A percentile compares a stretch with the other conserved stretches of the same genome.
phyloP scores from a whole-genome alignment of 2,113 vertebrate species.

The Rhinogobius similis region DNA sequence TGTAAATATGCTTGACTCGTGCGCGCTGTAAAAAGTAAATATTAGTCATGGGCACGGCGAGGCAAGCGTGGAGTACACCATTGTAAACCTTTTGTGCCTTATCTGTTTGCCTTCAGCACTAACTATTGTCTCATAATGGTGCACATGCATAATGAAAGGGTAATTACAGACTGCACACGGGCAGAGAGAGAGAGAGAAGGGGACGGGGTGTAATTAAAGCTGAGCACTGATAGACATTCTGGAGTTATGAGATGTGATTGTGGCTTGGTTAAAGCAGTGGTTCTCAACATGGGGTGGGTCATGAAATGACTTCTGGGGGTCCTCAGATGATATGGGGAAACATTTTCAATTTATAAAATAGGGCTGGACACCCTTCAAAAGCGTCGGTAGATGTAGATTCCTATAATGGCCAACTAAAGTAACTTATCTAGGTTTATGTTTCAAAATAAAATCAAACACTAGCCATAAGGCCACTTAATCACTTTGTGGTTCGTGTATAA shows the following conservation, averaged over 20 bases:
- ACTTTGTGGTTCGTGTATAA: too few species aligned
- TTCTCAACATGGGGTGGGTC: too few species aligned
- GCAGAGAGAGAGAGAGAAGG: conserved; percentile 30
- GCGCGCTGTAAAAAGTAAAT: conserved; percentile 28
- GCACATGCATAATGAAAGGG: conserved; percentile 90
- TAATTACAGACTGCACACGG: conserved; percentile 81
- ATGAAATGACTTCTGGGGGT: too few species aligned
- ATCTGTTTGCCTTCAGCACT: conserved; percentile 75
- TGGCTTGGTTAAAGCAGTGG: background rate
- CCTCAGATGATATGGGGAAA: too few species aligned
- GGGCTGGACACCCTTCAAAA: too few species aligned
- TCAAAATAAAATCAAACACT: too few species aligned
- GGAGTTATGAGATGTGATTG: background rate
- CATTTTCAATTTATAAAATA: too few species aligned
- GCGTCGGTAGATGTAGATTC: too few species aligned
- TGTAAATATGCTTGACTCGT: conserved; percentile 16
- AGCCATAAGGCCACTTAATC: too few species aligned
- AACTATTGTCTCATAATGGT: conserved; percentile 65
- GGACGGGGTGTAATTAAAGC: conserved; percentile 12
- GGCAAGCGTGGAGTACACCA: background rate
- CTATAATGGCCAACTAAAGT: too few species aligned
- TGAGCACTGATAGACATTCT: background rate
- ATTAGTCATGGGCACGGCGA: background rate
- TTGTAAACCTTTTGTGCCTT: conserved; percentile 49
- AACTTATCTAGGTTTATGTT: too few species aligned